These are phyloP conservation scores for Pygmarrhopalites habei DNA, from an alignment of 1,140 invertebrate species.

Conservation along the genomic window DNA sequence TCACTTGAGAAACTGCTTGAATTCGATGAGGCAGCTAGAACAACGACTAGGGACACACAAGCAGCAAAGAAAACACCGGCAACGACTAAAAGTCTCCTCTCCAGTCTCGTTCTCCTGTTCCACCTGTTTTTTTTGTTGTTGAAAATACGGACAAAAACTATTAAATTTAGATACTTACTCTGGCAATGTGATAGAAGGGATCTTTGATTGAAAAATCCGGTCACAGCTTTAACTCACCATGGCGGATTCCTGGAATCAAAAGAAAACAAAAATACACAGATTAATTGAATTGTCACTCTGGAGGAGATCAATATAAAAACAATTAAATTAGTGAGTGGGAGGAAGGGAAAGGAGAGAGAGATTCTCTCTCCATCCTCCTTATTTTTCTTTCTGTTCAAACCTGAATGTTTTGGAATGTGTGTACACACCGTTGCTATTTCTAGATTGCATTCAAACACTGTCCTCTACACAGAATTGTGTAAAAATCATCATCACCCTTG, in stretches of 20 bases:
- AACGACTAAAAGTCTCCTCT: slow-evolving; percentile 62
- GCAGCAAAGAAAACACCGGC: slow-evolving; percentile 56
- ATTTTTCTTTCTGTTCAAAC: no score
- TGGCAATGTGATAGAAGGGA: background rate
- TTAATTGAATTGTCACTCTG: background rate
- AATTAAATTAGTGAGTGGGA: background rate
- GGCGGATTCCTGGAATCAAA: background rate
- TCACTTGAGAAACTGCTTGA: slow-evolving; percentile 9
- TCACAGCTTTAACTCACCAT: background rate
- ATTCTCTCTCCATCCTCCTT: background rate
- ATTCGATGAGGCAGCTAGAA: slow-evolving; percentile 49
- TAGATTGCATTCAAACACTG: slow-evolving; percentile 26
- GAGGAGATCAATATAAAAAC: background rate
- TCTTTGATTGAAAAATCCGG: background rate
- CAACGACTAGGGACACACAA: slow-evolving; percentile 58
- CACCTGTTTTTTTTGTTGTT: slow-evolving; percentile 79
- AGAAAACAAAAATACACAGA: background rate
- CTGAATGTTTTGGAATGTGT: slow-evolving; percentile 29
- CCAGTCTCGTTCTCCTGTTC: slow-evolving; percentile 68
- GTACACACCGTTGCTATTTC: slow-evolving; percentile 24
- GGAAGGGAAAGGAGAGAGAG: background rate
- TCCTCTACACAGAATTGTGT: background rate
- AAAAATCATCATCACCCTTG: no score
- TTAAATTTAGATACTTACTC: no score
- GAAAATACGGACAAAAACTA: slow-evolving; percentile 42